Conservation (phyloP, 1,140 invertebrate species). For the Neodiprion fabricii region DNA sequence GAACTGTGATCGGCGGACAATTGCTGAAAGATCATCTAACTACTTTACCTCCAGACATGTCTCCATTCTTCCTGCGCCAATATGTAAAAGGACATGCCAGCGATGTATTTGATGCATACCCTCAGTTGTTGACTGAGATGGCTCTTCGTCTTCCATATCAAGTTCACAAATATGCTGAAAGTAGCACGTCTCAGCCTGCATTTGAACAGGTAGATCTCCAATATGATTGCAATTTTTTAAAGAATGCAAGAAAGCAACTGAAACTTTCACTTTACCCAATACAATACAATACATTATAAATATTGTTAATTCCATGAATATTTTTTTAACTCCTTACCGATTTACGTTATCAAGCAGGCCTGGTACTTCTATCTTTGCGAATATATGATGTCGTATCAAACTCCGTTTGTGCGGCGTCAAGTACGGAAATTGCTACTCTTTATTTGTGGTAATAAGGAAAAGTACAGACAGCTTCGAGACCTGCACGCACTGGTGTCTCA, state of each 20-base stretch:
- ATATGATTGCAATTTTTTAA: neutral
- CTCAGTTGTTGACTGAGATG: constrained; percentile 93
- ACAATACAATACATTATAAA: too few species aligned
- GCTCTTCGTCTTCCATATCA: constrained; percentile 93
- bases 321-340: constrained; percentile 9
- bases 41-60: constrained; percentile 88
- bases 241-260: too few species aligned
- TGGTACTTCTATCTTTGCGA: constrained; percentile 90
- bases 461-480: constrained; percentile 92
- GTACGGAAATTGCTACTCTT: constrained; percentile 90
- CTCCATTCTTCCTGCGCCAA: constrained; percentile 92
- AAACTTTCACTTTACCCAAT: too few species aligned
- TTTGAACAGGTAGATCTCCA: constrained; percentile 61
- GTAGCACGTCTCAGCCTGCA: constrained; percentile 59
- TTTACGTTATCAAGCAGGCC: constrained; percentile 45
- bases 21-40: constrained; percentile 84
- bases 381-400: constrained; percentile 94
- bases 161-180: constrained; percentile 79
- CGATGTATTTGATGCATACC: constrained; percentile 94
- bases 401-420: constrained; percentile 78
- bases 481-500: constrained; percentile 87
- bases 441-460: constrained; percentile 95
- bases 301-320: constrained; percentile 14
- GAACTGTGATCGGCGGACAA: constrained; percentile 61
- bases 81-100: constrained; percentile 90